Base-by-base conservation (phyloP, 2,888 invertebrate genomes). In the Epinotia bilunana region DNA sequence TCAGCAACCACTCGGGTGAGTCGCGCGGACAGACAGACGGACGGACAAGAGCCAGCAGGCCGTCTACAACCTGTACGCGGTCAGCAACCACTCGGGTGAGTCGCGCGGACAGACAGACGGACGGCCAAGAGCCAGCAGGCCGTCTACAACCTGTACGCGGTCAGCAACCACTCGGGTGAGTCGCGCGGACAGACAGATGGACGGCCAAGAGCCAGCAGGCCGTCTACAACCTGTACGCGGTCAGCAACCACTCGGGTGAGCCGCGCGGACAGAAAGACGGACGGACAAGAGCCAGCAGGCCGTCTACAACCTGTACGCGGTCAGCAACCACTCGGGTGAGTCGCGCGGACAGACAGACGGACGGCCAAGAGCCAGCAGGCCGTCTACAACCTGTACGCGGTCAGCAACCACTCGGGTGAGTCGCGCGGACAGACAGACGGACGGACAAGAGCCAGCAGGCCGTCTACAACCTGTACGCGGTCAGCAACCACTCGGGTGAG, bases 71-170 rank as follows among this genome's bases (percentile, higher is more conserved):
- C 95, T 95, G 58, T 96, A 95, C 88, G 96, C 96, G 18, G 95
- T 96, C 69, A 93, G 95, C 80, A 84, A 91, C 46, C 99, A 99
- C 92, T 98, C 97, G 82, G 96, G 96, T 92, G 49, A 20, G 20
- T 20, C 20, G 20, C 20, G 20, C 20, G 20, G 20, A 20, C 20
- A n/a, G n/a, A n/a, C n/a, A 80, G 83, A 6, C 20, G 43, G 1
- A 68, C 39, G n/a, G 46, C 46, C 43, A 46, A 92, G n/a, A n/a
- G 90, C 80, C 94, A 95, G 79, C 88, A 90, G 7, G 83, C 88
- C 63, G 90, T 95, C 71, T 99, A 99, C 93, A 97, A 98, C 90
- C 94, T 99, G 77, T 99, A 98, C 90, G 98, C 97, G 49, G 97
- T 99, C 82, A 98, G 98, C 83, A 98, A 99, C 94, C 99, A 99